A percentile compares a stretch with the other conserved stretches of the same genome.
Conservation (phyloP, 2,113 vertebrate genomes). For the Euleptes europaea region DNA sequence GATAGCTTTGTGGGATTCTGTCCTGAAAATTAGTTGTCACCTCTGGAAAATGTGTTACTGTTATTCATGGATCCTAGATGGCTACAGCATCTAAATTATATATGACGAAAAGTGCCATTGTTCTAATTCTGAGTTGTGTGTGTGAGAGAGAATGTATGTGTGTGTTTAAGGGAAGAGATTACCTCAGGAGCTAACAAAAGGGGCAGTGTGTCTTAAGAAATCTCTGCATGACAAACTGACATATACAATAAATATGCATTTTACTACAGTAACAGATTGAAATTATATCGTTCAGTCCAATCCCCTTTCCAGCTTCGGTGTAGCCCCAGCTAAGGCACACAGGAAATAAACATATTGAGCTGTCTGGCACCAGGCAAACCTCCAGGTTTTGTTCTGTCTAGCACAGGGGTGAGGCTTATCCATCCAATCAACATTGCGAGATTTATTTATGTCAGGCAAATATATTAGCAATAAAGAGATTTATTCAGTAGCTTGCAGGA, state of each 20-base stretch:
- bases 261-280: slow-evolving; percentile 61
- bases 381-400: slow-evolving; percentile 61
- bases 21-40: slow-evolving; percentile 40
- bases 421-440: slow-evolving; percentile 69
- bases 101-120: slow-evolving; percentile 17
- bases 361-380: slow-evolving; percentile 73
- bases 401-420: slow-evolving; percentile 47
- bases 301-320: slow-evolving; percentile 57
- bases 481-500: slow-evolving; percentile 68
- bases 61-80: slow-evolving; percentile 35
- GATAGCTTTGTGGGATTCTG: slow-evolving; percentile 9
- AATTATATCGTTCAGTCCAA: slow-evolving; percentile 77
- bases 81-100: slow-evolving; percentile 9
- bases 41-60: slow-evolving; percentile 13
- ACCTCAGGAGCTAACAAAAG: slow-evolving; percentile 62
- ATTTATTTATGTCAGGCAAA: slow-evolving; percentile 63
- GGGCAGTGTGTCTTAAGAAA: slow-evolving; percentile 62
- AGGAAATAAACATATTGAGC: slow-evolving; percentile 73
- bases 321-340: slow-evolving; percentile 61
- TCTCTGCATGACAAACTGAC: slow-evolving; percentile 75
- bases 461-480: slow-evolving; percentile 70
- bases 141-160: neutral
- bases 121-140: neutral
- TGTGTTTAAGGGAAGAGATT: neutral
- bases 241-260: slow-evolving; percentile 73